Base-by-base conservation (phyloP, 64 coral and sea anemone species). In the Catalaphyllia jardinei region DNA sequence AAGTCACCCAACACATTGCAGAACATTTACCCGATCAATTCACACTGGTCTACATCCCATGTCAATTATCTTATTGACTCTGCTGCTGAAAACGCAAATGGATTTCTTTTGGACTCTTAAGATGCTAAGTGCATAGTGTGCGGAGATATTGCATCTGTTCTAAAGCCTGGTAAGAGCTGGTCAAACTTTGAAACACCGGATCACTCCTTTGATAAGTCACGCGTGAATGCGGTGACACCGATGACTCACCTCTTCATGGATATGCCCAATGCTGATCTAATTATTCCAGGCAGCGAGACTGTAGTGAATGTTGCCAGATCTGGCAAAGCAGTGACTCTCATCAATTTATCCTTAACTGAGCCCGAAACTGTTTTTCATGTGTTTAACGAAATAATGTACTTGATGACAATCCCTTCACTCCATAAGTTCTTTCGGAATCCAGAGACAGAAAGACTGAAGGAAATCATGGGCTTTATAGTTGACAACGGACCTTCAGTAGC, bases 61-160 rank as follows among this genome's bases (percentile, higher is more conserved):
- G 88, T 94, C 0, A 87, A 90, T 42, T 94, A 73, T 18, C 80
- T 90, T 28, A 50, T 94, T 15, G 88, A 87, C 51, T 86, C 80
- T 22, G 75, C 80, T 10, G 29, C 80, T 35, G 81, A 90, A 67
- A 80, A 89, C 42, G 3, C 38, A 61, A 86, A 79, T 52, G 10
- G 67, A 19, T 30, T 59, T 14, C 27, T 94, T 29, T 25, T 87
- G 0, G 82, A 94, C 51, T 86, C 71, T 8, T 90, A 79, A 18
- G 91, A 88, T 88, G 91, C 91, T 1, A 92, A 92, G 24, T 87
- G 82, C 67, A 78, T 69, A 38, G 83, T 86, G 0, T 87, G 83
- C 71, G 72, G 82, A 24, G 82, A 92, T 55, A 78, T 79, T 77
- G 74, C 84, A 19, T 81, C 90, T 31, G 90, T 92, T n/a, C 42